Percentiles rank a stretch among this genome's conserved stretches.
These are phyloP conservation scores for Heteronetta atricapilla DNA, from an alignment of 2,113 vertebrate genomes.

Conservation along the genomic window DNA sequence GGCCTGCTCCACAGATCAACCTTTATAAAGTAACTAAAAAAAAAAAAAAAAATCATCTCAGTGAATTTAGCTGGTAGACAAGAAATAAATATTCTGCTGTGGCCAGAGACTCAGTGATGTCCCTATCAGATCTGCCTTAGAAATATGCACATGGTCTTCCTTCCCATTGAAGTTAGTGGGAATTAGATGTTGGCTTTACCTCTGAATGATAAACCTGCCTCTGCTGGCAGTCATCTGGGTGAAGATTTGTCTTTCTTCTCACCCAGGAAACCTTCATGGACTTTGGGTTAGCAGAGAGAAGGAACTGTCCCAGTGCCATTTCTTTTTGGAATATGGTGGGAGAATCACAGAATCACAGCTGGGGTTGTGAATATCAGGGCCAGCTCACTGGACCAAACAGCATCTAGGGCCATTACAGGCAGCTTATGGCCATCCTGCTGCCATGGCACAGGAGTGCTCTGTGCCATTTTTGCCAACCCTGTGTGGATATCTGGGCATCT, in stretches of 20 bases:
- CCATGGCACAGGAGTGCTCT: not conserved
- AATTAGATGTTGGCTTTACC: not conserved
- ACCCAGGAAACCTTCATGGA: not conserved
- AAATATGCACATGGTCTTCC: not conserved
- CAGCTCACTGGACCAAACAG: not conserved
- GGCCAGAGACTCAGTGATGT: not conserved
- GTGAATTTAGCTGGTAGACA: not conserved
- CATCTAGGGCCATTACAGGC: not conserved
- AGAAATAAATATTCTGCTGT: not conserved
- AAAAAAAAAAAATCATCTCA: fast-evolving
- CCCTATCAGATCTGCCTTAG: not conserved
- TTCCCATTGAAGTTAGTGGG: not conserved
- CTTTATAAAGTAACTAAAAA: not conserved
- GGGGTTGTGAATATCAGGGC: not conserved
- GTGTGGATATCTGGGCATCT: not conserved
- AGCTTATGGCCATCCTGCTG: not conserved
- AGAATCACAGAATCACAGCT: not conserved
- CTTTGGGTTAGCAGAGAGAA: not conserved
- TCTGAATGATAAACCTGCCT: not conserved
- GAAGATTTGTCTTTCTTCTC: not conserved
- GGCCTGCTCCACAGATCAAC: not conserved
- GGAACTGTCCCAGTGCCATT: not conserved
- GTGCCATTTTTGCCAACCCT: not conserved
- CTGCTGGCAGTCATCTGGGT: not conserved
- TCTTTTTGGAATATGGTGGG: not conserved